Base-by-base conservation (phyloP, 1,140 invertebrate species). In the Delia radicum region DNA sequence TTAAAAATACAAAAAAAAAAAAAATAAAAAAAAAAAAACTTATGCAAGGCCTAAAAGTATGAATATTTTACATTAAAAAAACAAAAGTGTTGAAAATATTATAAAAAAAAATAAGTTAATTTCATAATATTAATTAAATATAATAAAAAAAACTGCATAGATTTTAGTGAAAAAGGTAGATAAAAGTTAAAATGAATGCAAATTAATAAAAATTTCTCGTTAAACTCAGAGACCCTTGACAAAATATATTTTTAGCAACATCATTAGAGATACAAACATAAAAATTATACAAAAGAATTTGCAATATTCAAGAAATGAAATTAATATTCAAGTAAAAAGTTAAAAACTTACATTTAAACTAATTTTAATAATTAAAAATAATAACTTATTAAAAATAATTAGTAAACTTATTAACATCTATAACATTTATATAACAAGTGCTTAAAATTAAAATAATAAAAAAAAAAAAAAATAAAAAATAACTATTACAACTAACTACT, bases 31-130 rank as follows among this genome's bases (percentile, higher is more conserved):
- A 67, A n/a, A 18, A 31, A 31, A 15, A 69, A 37, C 65, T 69
- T 69, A 69, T 69, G 65, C 65, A 69, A 69, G 65, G 65, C 31
- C 65, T 69, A 69, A 6, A 48, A 48, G 28, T 67, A 18, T 24
- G 15, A 31, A 67, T 33, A 69, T 15, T 28, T 29, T 65, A 15
- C 6, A 13, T 29, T 37, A 10, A 42, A 42, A 5, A 69, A 33
- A 6, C 33, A 37, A 0, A 37, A 33, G 48, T 48, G n/a, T 31
- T 33, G 8, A 69, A 27, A 37, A n/a, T n/a, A n/a, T n/a, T n/a
- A n/a, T n/a, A n/a, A n/a, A n/a, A n/a, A n/a, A 24, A 27, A 69
- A 37, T 37, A 18, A 69, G 12, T 33, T 33, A 69, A 69, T 2
- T 28, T 69, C 15, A 33, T 18, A 37, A 33, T 12, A 69, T 33